phyloP scores from a whole-genome alignment of 2,888 invertebrate species.

The Choristoneura rosaceana region DNA sequence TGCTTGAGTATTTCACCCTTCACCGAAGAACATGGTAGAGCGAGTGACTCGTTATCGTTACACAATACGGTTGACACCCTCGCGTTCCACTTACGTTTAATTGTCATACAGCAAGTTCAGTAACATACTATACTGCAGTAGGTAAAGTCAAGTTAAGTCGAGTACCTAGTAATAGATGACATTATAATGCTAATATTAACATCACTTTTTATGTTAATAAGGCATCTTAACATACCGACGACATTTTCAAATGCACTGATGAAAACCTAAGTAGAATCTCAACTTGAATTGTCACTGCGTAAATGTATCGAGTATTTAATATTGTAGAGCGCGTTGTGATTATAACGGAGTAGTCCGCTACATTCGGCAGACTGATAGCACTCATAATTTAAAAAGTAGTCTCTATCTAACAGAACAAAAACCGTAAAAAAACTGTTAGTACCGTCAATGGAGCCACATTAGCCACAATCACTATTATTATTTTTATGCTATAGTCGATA shows the following conservation, averaged over 20 bases:
- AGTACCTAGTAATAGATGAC: too few relatives aligned
- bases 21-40: slow-evolving; percentile 19
- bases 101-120: slow-evolving; percentile 2
- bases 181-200: too few relatives aligned
- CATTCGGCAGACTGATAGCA: background rate
- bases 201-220: too few relatives aligned
- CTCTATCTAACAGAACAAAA: background rate
- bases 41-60: slow-evolving; percentile 10
- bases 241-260: background rate
- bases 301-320: background rate
- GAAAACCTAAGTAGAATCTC: background rate
- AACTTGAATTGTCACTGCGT: background rate
- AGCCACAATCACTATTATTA: background rate
- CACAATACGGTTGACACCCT: slow-evolving; percentile 10
- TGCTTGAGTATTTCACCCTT: slow-evolving; percentile 23
- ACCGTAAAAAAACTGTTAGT: background rate
- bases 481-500: background rate
- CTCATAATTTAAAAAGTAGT: background rate
- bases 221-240: background rate
- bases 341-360: background rate
- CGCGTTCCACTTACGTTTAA: background rate
- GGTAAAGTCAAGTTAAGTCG: background rate
- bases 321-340: background rate
- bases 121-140: background rate
- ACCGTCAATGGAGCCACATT: background rate